Evolutionary conservation across 2,797 vertebrate genomes (phyloP), one percentile per base, ranked within the genome.

Genomic region (Enteromius anoplus): DNA sequence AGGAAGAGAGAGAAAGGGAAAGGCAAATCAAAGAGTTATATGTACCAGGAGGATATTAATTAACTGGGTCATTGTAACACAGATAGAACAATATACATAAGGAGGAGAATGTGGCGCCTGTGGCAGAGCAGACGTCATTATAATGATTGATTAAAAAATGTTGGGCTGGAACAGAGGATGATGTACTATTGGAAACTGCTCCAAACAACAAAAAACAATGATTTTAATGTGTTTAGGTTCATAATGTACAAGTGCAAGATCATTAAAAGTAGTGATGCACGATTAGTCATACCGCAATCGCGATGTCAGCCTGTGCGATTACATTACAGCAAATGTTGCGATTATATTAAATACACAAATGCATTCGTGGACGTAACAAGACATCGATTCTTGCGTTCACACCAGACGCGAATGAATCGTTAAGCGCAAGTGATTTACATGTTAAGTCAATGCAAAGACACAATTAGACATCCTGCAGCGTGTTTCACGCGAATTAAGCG

Each of bases 21-120:
- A 26, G 75, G 17, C 58, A 34, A 68, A 84, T 81, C 55, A 69
- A 70, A 75, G 65, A 51, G 66, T 40, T 11, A 42, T 84, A 70
- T 80, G 45, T 72, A 75, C 17, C 21, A 75, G 32, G 79, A 79
- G n/a, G 45, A 80, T 68, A 88, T 86, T 82, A 86, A 88, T 86
- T 82, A 81, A 78, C 58, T 58, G 60, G 42, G 60, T 45, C 64
- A 79, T 75, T 66, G 60, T n/a, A 79, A 68, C 66, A 81, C 8
- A 71, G 42, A 70, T 53, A 64, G 29, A 58, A 77, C 49, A 45
- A 72, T 40, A 80, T 69, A 29, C 53, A 49, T 45, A 55, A 8
- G 49, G 58, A 8, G 70, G 65, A 40, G 78, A 81, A 14, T 47
- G 19, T 62, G 53, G n/a, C 19, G 11, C 26, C 26, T n/a, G 42